Percentiles rank a stretch among this genome's conserved stretches.
Conservation (phyloP, 2,888 invertebrate species). For the Idaea dimidiata region DNA sequence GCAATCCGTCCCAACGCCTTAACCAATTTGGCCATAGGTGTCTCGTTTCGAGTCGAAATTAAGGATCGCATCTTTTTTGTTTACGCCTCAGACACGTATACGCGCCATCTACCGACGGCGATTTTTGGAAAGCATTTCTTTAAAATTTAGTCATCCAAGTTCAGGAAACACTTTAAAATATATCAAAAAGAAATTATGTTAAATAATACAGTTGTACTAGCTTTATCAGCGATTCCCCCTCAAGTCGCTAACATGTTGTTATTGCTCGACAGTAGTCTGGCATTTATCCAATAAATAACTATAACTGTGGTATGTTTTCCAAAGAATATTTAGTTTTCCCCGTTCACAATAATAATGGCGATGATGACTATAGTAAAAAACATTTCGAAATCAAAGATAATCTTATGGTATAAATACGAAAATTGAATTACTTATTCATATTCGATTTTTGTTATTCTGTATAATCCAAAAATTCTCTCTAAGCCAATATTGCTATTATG, state of each 20-base stretch:
- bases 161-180: too few relatives aligned
- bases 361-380: not conserved
- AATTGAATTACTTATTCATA: not conserved
- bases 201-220: not conserved
- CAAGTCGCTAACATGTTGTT: not conserved
- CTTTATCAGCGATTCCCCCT: not conserved
- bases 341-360: not conserved
- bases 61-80: too few relatives aligned
- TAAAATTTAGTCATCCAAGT: too few relatives aligned
- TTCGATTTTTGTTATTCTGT: not conserved
- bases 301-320: not conserved
- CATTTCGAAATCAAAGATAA: not conserved
- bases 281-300: slow-evolving; percentile 1
- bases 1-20: too few relatives aligned
- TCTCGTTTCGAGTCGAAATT: too few relatives aligned
- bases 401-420: not conserved
- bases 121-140: too few relatives aligned
- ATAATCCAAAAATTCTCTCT: not conserved
- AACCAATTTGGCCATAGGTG: too few relatives aligned
- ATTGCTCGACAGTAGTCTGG: not conserved
- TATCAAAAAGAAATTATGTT: too few relatives aligned
- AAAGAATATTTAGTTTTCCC: not conserved
- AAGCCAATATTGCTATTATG: slow-evolving; percentile 12
- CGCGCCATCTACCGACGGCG: too few relatives aligned
- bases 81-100: too few relatives aligned